Percentiles rank a stretch among this genome's conserved stretches.
Evolutionary conservation across 2,113 vertebrate species (phyloP).

Genomic region (Gopherus flavomarginatus): DNA sequence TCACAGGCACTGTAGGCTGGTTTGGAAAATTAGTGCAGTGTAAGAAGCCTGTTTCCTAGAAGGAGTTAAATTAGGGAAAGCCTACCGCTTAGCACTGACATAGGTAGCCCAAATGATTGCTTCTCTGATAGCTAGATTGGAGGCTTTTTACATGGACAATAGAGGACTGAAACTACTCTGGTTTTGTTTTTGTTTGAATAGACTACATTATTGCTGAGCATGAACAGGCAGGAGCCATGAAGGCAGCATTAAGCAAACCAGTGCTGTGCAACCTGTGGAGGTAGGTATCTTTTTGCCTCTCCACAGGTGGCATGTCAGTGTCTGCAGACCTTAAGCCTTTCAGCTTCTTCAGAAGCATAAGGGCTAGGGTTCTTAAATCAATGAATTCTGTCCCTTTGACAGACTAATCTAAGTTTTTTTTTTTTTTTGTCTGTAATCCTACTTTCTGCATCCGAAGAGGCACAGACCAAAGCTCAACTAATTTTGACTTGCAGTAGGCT

Average conservation of each 20-base stretch:
- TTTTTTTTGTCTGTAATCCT: not conserved
- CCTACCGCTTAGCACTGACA: not conserved
- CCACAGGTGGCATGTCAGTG: not conserved
- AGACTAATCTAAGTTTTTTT: too few species aligned
- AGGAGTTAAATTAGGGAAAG: not conserved
- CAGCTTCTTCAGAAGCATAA: not conserved
- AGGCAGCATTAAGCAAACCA: not conserved
- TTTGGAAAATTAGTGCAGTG: not conserved
- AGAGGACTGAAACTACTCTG: constrained; percentile 32
- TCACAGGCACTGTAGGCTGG: not conserved
- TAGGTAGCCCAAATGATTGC: not conserved
- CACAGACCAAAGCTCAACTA: accelerated
- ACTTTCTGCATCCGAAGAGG: not conserved
- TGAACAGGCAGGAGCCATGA: not conserved
- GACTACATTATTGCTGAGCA: not conserved
- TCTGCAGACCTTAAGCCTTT: not conserved
- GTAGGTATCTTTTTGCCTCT: not conserved
- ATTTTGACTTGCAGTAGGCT: accelerated
- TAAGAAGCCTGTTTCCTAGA: not conserved
- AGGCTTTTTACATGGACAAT: not conserved
- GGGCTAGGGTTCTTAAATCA: not conserved
- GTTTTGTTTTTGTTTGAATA: not conserved
- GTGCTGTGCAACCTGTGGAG: not conserved
- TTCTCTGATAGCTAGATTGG: not conserved
- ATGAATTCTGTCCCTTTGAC: too few species aligned